Evolutionary conservation across 53 echinoderm and acorn worm genomes (phyloP).

Genomic region (Glandiceps talaboti): DNA sequence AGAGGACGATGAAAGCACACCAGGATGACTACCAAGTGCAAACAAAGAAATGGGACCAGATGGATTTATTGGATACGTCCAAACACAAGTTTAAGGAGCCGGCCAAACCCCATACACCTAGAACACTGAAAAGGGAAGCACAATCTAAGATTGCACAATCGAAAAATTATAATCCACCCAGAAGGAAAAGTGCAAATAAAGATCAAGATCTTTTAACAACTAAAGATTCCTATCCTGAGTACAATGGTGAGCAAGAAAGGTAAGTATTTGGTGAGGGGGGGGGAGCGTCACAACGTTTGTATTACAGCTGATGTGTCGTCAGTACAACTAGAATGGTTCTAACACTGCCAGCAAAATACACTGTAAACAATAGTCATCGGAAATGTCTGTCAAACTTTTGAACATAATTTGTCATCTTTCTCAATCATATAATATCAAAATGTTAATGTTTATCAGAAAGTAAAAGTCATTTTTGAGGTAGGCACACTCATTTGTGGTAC

Average conservation of each 20-base stretch:
- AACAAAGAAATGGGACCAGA: slow-evolving; percentile 17
- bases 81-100: slow-evolving; percentile 43
- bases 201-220: background rate
- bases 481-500: too few species aligned
- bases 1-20: background rate
- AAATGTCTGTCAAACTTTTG: too few species aligned
- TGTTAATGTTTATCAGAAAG: too few species aligned
- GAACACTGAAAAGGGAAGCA: slow-evolving; percentile 62
- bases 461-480: too few species aligned
- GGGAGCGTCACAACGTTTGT: too few species aligned
- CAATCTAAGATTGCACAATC: slow-evolving; percentile 74
- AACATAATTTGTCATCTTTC: too few species aligned
- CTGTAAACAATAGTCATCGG: too few species aligned
- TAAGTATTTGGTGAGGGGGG: too few species aligned
- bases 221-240: background rate
- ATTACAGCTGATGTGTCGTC: too few species aligned
- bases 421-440: too few species aligned
- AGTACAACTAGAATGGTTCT: too few species aligned
- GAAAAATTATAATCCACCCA: slow-evolving; percentile 83
- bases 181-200: slow-evolving; percentile 16
- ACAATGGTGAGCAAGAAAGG: background rate
- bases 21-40: slow-evolving; percentile 9
- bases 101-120: slow-evolving; percentile 52
- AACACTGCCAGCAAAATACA: too few species aligned
- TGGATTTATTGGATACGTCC: slow-evolving; percentile 63